Base-by-base conservation (phyloP, 1,140 invertebrate genomes). In the Microplitis demolitor region DNA sequence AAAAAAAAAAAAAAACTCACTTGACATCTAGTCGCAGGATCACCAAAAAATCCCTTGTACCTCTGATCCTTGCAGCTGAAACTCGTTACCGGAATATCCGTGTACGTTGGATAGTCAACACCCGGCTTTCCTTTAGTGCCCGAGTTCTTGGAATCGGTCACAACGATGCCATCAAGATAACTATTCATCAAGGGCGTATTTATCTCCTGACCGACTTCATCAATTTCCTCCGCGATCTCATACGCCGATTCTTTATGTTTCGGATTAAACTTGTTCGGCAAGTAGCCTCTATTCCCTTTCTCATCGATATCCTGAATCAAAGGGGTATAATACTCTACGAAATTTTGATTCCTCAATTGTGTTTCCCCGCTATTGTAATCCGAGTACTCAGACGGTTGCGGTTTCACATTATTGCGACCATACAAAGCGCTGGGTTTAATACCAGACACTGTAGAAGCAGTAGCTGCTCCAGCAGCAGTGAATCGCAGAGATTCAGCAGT, bases 11-110 rank as follows among this genome's bases (percentile, higher is more conserved):
- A 58, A 67, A 66, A 37, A 68, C 78, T 85, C 82, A 94, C 93
- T 88, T 96, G 94, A 81, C 95, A 96, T 74, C 92, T 90, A 0
- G 95, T 95, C 71, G 94, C 91, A 0, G 94, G 92, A 86, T 97
- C 95, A 5, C 94, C 95, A 78, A 96, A 97, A 84, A 97, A 96
- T 60, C 95, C 95, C 78, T 96, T 96, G 82, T 96, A 96, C 6
- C 94, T 87, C 81, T 96, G 94, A 45, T 92, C 90, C 66, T 94
- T 94, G 83, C 95, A 96, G 82, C 91, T 90, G 82, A 97, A 97
- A 73, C 87, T 89, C 0, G 95, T 96, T 72, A 90, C 85, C 0
- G 95, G 95, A 66, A 96, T 95, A 31, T 86, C 87, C 3, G 91
- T 89, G 9, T 94, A 90, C 33, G 91, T 92, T 0, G 95, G 95